Base-by-base conservation (phyloP, 1,140 invertebrate species). In the Penaeus vannamei region DNA sequence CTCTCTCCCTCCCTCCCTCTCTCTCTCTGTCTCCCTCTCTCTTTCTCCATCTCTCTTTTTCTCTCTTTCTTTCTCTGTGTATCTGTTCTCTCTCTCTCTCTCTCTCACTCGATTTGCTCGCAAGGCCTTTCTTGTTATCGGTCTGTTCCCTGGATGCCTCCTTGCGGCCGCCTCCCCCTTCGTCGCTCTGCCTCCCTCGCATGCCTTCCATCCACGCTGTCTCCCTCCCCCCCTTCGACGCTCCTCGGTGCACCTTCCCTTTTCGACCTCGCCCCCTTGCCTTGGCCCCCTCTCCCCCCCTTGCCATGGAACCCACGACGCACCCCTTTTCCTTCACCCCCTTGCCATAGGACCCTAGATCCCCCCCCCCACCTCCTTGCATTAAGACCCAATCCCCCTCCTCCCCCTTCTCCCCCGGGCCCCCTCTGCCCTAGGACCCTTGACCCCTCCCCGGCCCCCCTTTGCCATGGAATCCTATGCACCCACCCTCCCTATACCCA, bases 11-110 rank as follows among this genome's bases (percentile, higher is more conserved):
- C 8, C 46, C 20, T 62, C 64, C 42, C 60, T 82, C 46, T 82
- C 42, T 82, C 46, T 82, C 79, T 46, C 42, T 46, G 32, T 46
- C 79, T 81, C 79, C 26, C 46, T 81, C 46, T 22, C 46, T 23
- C 20, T 42, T 36, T 46, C 64, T 64, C 84, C 59, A 26, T 69
- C 61, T 42, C 66, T 85, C 81, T 61, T 29, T 83, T 64, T 87
- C 86, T 82, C 62, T 82, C 61, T 87, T 36, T 66, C n/a, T n/a
- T n/a, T n/a, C n/a, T n/a, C n/a, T n/a, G n/a, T n/a, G n/a, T n/a
- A n/a, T n/a, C n/a, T n/a, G 22, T 76, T 26, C 64, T 60, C 64
- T 5, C 36, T 77, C 29, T 84, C 60, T n/a, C 64, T 85, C 62
- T 46, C 59, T 42, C 36, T 42, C 36, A 4, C 36, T 42, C 1